Percentiles rank a stretch among this genome's conserved stretches.
Conservation (phyloP, 2,797 vertebrate genomes). For the Lycodopsis pacificus region DNA sequence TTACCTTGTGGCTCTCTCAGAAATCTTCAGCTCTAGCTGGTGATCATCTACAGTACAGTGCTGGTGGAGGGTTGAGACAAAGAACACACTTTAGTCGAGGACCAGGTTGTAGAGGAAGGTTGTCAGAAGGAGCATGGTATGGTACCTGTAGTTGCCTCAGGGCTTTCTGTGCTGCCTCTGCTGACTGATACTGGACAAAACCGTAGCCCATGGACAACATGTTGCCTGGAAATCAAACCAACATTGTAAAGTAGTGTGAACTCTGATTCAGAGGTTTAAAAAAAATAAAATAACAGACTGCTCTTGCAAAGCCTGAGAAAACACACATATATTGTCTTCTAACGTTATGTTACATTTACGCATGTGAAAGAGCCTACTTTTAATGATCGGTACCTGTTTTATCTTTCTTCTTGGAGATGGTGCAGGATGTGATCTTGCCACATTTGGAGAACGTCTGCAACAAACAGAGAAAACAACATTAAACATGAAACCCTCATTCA, state of each 20-base stretch:
- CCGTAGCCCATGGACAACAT: conserved; percentile 96
- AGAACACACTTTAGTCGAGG: conserved; percentile 23
- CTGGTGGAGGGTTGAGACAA: conserved; percentile 71
- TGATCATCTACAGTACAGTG: conserved; percentile 90
- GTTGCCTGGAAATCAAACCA: conserved; percentile 80
- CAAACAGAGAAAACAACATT: conserved; percentile 26
- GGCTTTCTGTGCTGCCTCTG: conserved; percentile 93
- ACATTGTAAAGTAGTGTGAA: background rate
- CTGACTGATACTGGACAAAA: conserved; percentile 93
- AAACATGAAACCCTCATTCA: background rate
- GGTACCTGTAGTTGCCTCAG: conserved; percentile 92
- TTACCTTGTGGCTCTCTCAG: conserved; percentile 92
- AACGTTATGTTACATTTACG: background rate
- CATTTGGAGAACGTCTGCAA: conserved; percentile 91
- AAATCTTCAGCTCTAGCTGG: conserved; percentile 93
- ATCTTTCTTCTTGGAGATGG: conserved; percentile 93
- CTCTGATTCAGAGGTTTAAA: background rate
- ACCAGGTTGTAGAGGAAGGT: background rate
- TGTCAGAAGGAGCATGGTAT: background rate
- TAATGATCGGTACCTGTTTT: conserved; percentile 86
- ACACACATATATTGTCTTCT: background rate
- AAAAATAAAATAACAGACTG: too few species aligned
- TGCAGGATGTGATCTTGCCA: conserved; percentile 90
- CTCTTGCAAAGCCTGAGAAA: background rate
- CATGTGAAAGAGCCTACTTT: background rate